These are phyloP conservation scores for Pycnomerus fuliginosus DNA, from an alignment of 2,888 invertebrate species.

Conservation along the genomic window DNA sequence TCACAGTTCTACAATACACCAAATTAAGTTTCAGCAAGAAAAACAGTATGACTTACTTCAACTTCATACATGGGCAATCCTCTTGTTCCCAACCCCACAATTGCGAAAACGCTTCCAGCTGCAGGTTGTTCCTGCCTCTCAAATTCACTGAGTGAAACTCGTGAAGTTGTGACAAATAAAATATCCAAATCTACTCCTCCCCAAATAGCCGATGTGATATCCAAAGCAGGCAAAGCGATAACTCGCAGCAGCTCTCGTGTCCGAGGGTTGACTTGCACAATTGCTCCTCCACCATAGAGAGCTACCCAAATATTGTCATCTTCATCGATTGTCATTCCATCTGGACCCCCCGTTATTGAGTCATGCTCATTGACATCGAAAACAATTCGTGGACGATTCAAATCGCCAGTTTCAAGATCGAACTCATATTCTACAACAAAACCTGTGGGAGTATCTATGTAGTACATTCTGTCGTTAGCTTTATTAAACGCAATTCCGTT, in stretches of 20 bases:
- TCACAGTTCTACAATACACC: too few relatives aligned
- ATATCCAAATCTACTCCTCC: slow-evolving; percentile 62
- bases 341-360: slow-evolving; percentile 33
- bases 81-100: slow-evolving; percentile 40
- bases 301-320: slow-evolving; percentile 79
- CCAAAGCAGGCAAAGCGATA: slow-evolving; percentile 56
- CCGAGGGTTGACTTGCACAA: slow-evolving; percentile 57
- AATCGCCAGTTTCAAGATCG: slow-evolving; percentile 58
- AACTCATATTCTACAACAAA: slow-evolving; percentile 72
- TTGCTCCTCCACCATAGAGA: slow-evolving; percentile 63
- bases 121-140: slow-evolving; percentile 47
- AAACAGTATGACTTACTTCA: slow-evolving; percentile 5
- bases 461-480: slow-evolving; percentile 71
- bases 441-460: slow-evolving; percentile 70
- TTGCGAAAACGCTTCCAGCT: slow-evolving; percentile 54
- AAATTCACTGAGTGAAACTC: slow-evolving; percentile 35
- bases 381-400: slow-evolving; percentile 44
- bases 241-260: slow-evolving; percentile 52
- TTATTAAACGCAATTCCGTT: slow-evolving; percentile 78
- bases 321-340: slow-evolving; percentile 72
- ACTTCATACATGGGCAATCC: slow-evolving; percentile 30
- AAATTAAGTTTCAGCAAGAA: too few relatives aligned
- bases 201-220: slow-evolving; percentile 64
- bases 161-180: slow-evolving; percentile 63
- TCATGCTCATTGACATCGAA: slow-evolving; percentile 30